Evolutionary conservation across 2,888 invertebrate genomes (phyloP), one percentile per base, ranked within the genome.

Genomic region (Drosophila tanythrix): DNA sequence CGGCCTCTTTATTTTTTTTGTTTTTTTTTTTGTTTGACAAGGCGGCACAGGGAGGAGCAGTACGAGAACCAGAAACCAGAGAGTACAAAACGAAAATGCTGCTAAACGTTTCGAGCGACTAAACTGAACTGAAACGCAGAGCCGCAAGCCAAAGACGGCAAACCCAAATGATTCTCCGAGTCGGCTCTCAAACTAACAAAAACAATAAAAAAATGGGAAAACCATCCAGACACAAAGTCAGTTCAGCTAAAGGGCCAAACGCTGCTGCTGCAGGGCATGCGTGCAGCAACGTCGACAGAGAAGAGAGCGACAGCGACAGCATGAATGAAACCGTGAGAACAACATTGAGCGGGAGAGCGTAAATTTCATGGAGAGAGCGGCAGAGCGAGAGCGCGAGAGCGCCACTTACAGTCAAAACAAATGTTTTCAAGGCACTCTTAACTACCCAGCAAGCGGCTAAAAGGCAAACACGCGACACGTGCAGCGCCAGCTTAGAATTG

Each of bases 391-490:
- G 35, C 13, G 13, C 35, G 21, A 46, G 15, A 46, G 46, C 46
- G 46, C 21, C 8, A 15, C 15, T 11, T 25, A 15, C 58, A 65
- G 70, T 65, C 82, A 79, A 65, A 79, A 79, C 79, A 82, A 74
- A 82, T 56, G 48, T 55, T 67, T 57, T 60, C 56, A 61, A 66
- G 53, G 69, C 52, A 63, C 29, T 15, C 61, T 66, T 60, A 70
- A 76, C 63, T 61, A 60, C 46, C 59, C 33, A 53, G 62, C 36
- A 66, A 70, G 82, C 85, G 76, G 82, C 71, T 63, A 70, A 89
- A 83, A 87, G 88, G 88, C 79, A 89, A 84, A 74, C 89, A 88
- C 51, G 69, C 72, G 67, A 77, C 85, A 85, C 90, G 85, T 85
- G 84, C 79, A 51, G 51, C 29, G 56, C 38, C 62, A 53, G 40